phyloP scores from a whole-genome alignment of 2,888 invertebrate species.

The Stomorhina lunata region DNA sequence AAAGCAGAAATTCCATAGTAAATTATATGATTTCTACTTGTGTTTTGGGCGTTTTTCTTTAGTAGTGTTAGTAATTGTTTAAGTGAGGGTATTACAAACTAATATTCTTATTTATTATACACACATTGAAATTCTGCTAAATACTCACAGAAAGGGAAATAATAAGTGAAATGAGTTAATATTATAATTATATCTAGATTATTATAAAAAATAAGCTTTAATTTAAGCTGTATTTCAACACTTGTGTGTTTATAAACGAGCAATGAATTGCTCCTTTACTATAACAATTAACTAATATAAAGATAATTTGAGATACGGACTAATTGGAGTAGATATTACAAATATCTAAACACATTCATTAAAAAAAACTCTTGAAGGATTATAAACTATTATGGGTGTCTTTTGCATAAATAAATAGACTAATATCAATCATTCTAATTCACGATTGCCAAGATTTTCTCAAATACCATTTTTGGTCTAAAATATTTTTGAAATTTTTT shows the following conservation, averaged over 20 bases:
- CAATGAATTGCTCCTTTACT: background rate
- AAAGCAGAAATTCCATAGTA: background rate
- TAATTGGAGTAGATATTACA: background rate
- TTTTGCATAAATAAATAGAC: too few species aligned
- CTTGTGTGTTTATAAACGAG: background rate
- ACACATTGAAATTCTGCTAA: background rate
- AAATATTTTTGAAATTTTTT: background rate
- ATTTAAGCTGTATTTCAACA: background rate
- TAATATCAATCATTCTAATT: too few species aligned
- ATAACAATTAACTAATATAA: background rate
- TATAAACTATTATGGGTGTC: too few species aligned
- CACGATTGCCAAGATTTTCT: too few species aligned
- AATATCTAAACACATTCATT: background rate
- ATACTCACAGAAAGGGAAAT: background rate
- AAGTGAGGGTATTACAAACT: background rate
- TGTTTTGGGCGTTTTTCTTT: background rate
- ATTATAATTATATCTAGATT: background rate
- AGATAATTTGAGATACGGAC: background rate
- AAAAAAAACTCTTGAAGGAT: too few species aligned
- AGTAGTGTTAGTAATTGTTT: background rate
- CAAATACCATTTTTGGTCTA: background rate
- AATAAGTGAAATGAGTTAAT: background rate
- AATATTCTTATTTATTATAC: conserved; percentile 5
- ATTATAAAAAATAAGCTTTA: background rate
- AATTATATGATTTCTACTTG: background rate